Base-by-base conservation (phyloP, 2,113 vertebrate species). In the Epinephelus lanceolatus region DNA sequence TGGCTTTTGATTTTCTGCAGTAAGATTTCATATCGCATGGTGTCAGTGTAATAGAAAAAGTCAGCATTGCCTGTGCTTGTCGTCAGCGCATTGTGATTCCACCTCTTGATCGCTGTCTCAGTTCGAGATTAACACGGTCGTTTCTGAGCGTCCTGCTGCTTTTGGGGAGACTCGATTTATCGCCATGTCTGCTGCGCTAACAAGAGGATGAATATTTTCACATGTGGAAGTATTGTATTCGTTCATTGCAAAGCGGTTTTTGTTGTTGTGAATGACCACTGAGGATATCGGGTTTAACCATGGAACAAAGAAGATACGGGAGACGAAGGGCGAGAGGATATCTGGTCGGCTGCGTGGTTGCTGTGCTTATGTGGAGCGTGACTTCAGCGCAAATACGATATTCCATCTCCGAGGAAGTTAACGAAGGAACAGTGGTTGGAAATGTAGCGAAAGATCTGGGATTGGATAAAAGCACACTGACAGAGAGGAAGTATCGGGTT, bases 361-460 rank as follows among this genome's bases (percentile, higher is more conserved):
- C 72, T 45, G n/a, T 85, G 57, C 69, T 92, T 49, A 81, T 90
- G 66, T 91, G 89, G 56, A 88, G 60, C 23, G 42, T 37, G 2
- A 77, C 84, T 0, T 83, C 74, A 0, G 94, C 93, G 27, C 94
- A 95, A 37, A 15, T 94, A 47, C 30, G 90, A 77, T 96, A 96
- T 79, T 94, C 95, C 0, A 52, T 94, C 47, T 77, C 81, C 0
- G 94, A 96, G 51, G 94, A 95, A 37, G 65, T 88, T 1, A 82
- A 91, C 21, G 87, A 90, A 71, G 93, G 94, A 18, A 90, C 90
- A n/a, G 33, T 78, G 52, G 90, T 95, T 1, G 95, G 94, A n/a
- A 92, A 93, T 60, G 18, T 94, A 2, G 94, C 93, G 2, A 94
- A 94, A 1, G 94, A 95, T 78, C 30, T 95, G 23, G 94, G 94